A percentile compares a stretch with the other conserved stretches of the same genome.
Evolutionary conservation across 2,888 invertebrate genomes (phyloP).

Genomic region (Trilocha varians): DNA sequence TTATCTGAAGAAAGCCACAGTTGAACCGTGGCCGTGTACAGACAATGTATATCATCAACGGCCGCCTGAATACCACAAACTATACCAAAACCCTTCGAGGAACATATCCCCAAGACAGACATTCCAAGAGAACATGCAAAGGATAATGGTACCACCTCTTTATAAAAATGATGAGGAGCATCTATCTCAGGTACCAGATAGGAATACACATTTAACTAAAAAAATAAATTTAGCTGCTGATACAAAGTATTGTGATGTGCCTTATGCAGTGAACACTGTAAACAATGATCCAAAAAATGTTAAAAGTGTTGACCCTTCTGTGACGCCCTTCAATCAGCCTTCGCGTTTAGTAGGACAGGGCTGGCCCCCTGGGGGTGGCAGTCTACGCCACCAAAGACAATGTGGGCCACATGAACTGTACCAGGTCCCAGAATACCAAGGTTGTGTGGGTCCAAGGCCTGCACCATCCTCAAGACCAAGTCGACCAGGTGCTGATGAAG

Average conservation of each 20-base stretch:
- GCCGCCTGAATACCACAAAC: slow-evolving; percentile 51
- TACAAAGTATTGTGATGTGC: slow-evolving; percentile 66
- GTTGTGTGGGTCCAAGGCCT: slow-evolving; percentile 46
- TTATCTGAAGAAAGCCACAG: slow-evolving; percentile 42
- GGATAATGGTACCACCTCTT: slow-evolving; percentile 59
- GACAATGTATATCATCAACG: slow-evolving; percentile 40
- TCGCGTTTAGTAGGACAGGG: slow-evolving; percentile 35
- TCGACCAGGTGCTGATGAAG: slow-evolving; percentile 42
- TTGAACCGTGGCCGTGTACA: slow-evolving; percentile 44
- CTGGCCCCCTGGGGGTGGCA: slow-evolving; percentile 42
- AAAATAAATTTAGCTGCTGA: slow-evolving; percentile 48
- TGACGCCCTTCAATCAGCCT: slow-evolving; percentile 39
- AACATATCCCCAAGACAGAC: slow-evolving; percentile 71
- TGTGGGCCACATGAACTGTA: slow-evolving; percentile 51
- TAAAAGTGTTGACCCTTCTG: slow-evolving; percentile 46
- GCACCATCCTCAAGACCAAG: slow-evolving; percentile 39
- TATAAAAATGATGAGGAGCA: slow-evolving; percentile 47
- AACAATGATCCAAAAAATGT: slow-evolving; percentile 52
- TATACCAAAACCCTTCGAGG: slow-evolving; percentile 47
- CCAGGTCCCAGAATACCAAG: slow-evolving; percentile 53
- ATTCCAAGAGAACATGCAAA: slow-evolving; percentile 70
- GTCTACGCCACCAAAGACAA: slow-evolving; percentile 37
- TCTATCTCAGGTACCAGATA: slow-evolving; percentile 28
- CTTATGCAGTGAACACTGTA: slow-evolving; percentile 54
- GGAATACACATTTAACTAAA: slow-evolving; percentile 31